phyloP scores from a whole-genome alignment of 2,113 vertebrate species.

The Dicaeum eximium region DNA sequence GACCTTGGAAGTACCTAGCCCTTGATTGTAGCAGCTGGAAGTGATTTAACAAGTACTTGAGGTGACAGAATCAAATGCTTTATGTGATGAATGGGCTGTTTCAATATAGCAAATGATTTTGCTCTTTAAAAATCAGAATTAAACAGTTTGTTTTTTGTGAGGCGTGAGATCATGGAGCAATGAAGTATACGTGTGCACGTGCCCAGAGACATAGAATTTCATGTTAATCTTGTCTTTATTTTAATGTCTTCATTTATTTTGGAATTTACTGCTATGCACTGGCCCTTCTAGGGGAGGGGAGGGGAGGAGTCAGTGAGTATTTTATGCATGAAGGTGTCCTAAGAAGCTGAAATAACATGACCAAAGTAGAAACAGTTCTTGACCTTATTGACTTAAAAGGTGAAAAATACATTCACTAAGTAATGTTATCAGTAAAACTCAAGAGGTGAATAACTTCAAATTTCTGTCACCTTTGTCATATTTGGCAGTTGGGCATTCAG shows the following conservation, averaged over 20 bases:
- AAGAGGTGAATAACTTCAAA: neutral
- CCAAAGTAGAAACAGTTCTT: neutral
- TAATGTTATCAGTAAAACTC: neutral
- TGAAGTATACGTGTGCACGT: neutral
- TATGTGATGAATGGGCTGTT: slow-evolving; percentile 79
- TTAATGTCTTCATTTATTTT: neutral
- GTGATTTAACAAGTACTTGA: slow-evolving; percentile 83
- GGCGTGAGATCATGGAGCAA: slow-evolving; percentile 3
- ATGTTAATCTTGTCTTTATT: neutral
- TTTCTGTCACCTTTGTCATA: neutral
- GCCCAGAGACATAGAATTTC: neutral
- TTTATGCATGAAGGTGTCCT: neutral
- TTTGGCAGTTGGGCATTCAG: neutral
- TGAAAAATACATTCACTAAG: neutral
- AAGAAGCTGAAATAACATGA: neutral
- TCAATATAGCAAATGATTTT: slow-evolving; percentile 78
- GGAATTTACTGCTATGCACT: neutral
- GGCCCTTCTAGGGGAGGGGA: neutral
- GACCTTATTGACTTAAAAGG: neutral
- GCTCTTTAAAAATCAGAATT: slow-evolving; percentile 80
- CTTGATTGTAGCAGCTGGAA: slow-evolving; percentile 83
- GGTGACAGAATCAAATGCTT: slow-evolving; percentile 79
- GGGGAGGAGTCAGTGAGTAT: neutral
- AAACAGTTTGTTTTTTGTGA: slow-evolving; percentile 67
- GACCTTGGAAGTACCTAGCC: slow-evolving; percentile 77